These are phyloP conservation scores for Brachypodius melanocephalos DNA, from an alignment of 2,113 vertebrate species.

Conservation along the genomic window DNA sequence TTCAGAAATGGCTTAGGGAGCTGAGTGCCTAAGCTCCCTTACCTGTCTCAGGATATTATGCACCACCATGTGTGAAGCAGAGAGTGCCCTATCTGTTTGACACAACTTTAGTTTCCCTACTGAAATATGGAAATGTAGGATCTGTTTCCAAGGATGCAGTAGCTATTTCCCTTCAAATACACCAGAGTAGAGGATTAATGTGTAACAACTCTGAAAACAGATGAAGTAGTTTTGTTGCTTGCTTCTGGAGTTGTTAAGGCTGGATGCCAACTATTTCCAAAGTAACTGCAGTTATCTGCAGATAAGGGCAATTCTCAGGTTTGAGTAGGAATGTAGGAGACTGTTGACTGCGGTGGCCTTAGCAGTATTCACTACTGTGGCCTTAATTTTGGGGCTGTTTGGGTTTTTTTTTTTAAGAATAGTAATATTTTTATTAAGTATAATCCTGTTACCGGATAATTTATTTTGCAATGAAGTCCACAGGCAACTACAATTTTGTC, in stretches of 20 bases:
- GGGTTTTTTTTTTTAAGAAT: background rate
- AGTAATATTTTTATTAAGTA: background rate
- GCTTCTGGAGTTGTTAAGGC: background rate
- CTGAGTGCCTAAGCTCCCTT: background rate
- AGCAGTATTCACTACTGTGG: background rate
- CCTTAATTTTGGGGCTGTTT: background rate
- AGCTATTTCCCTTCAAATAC: background rate
- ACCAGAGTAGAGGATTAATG: background rate
- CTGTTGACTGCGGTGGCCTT: background rate
- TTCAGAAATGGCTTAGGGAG: background rate
- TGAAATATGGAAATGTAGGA: background rate
- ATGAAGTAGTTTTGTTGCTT: background rate
- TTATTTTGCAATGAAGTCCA: background rate
- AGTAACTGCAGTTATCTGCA: background rate
- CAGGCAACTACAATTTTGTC: fast-evolving
- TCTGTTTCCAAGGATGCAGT: background rate
- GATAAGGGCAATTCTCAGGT: background rate
- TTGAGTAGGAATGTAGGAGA: background rate
- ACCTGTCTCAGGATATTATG: background rate
- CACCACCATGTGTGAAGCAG: background rate
- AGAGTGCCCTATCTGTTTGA: fast-evolving
- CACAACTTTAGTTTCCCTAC: background rate
- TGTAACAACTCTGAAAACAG: background rate
- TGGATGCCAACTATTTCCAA: background rate
- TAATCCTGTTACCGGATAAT: background rate